Conservation (phyloP, 1,140 invertebrate genomes). For the Lysiphlebus fabarum region DNA sequence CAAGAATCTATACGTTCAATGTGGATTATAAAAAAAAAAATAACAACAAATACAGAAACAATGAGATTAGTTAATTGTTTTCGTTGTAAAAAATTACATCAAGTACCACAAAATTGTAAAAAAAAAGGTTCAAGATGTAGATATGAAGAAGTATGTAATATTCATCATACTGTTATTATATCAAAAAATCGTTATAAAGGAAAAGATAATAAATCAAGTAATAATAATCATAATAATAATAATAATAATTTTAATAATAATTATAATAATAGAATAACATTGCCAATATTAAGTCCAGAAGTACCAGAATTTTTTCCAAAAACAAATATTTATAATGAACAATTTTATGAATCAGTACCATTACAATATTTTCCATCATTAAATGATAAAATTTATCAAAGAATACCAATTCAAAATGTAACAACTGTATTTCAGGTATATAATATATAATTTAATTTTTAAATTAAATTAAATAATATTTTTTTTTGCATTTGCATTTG, state of each 20-base stretch:
- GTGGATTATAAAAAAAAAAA: too few species aligned
- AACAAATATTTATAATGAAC: constrained; percentile 14
- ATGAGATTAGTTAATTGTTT: not conserved
- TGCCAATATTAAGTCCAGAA: constrained; percentile 39
- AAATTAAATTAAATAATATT: too few species aligned
- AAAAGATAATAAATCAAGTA: constrained; percentile 9
- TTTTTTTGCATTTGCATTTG: too few species aligned
- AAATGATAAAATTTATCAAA: constrained; percentile 32
- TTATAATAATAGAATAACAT: not conserved
- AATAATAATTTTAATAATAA: not conserved
- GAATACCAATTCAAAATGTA: constrained; percentile 26
- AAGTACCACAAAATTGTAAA: not conserved
- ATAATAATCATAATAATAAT: not conserved
- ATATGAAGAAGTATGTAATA: constrained; percentile 18
- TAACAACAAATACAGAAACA: too few species aligned
- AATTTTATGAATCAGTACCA: constrained; percentile 23
- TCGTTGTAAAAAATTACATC: constrained; percentile 3
- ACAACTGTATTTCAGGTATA: constrained; percentile 31
- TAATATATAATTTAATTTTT: too few species aligned
- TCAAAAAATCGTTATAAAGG: constrained; percentile 19
- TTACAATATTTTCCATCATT: constrained; percentile 34
- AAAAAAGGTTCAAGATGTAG: not conserved
- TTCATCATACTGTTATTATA: constrained; percentile 9
- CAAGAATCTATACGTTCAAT: too few species aligned
- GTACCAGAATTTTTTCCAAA: constrained; percentile 51